Base-by-base conservation (phyloP, 2,797 vertebrate genomes). In the Notamacropus eugenii region DNA sequence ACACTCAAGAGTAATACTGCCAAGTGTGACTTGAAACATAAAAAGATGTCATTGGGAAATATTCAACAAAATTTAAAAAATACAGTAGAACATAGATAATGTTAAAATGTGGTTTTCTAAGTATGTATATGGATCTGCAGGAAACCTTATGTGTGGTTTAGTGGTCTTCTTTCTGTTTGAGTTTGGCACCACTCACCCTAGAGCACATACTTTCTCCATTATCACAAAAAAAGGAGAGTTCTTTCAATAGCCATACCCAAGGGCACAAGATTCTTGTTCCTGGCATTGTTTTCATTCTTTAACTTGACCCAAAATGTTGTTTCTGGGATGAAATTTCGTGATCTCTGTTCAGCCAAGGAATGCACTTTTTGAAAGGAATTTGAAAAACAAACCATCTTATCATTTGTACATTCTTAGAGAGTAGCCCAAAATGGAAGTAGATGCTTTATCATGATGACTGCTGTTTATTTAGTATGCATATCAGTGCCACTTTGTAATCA, bases 321-420 rank as follows among this genome's bases (percentile, higher is more conserved):
- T n/a, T 57, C 40, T 91, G 74, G 46, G 87, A 74, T 50, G 8
- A 40, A 90, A 54, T 14, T 59, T 19, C 1, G 6, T 57, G 46
- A 27, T 27, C 54, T 22, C 31, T 9, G 34, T 50, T 29, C 13
- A 90, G 3, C 24, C 55, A 59, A 93, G 8, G 24, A n/a, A 29
- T 82, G 91, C 90, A 67, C 31, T 95, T 91, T 92, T 46, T 90
- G 62, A 90, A 91, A 91, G 90, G 54, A 87, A 34, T 87, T 52
- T 91, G 27, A 87, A 55, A 67, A 92, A 92, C 19, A 93, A 93
- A 90, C 46, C 14, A 93, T 54, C 52, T 27, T 92, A 31, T n/a
- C 82, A 54, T 54, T 93, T 87, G 92, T 28, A 28, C 14, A 29
- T 59, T 31, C 54, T 90, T 92, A 92, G 5, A 57, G 90, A 92